phyloP scores from a whole-genome alignment of 2,888 invertebrate species.

The Toxonevra muliebris region DNA sequence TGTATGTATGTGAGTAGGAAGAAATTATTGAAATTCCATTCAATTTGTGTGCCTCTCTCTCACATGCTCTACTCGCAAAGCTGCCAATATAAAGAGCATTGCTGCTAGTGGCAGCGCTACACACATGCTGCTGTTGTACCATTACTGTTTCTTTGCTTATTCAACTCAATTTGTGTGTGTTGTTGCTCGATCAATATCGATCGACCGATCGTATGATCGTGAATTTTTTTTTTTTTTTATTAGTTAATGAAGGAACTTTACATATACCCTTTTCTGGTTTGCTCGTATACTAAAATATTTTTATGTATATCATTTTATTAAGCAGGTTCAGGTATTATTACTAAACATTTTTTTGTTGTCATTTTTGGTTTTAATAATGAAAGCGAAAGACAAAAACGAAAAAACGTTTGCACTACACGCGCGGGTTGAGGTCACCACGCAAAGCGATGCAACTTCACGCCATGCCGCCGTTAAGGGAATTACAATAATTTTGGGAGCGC shows the following conservation, averaged over 20 bases:
- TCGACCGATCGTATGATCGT: slow-evolving; percentile 7
- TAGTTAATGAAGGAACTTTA: background rate
- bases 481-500: background rate
- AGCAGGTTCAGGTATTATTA: background rate
- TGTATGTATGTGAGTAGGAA: slow-evolving; percentile 6
- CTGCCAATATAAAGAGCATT: background rate
- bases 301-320: no score
- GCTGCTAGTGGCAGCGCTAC: background rate
- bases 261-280: background rate
- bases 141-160: no score
- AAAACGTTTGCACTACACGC: slow-evolving; percentile 4
- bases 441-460: background rate
- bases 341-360: background rate
- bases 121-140: no score
- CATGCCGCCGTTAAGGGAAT: background rate
- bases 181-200: background rate
- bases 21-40: slow-evolving; percentile 23
- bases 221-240: slow-evolving; percentile 4
- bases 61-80: background rate
- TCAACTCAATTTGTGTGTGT: background rate
- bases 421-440: background rate
- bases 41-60: background rate
- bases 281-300: background rate
- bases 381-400: slow-evolving; percentile 11
- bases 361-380: background rate